These are phyloP conservation scores for Adelognathus sp. DNA, from an alignment of 2,888 invertebrate species.

Conservation along the genomic window DNA sequence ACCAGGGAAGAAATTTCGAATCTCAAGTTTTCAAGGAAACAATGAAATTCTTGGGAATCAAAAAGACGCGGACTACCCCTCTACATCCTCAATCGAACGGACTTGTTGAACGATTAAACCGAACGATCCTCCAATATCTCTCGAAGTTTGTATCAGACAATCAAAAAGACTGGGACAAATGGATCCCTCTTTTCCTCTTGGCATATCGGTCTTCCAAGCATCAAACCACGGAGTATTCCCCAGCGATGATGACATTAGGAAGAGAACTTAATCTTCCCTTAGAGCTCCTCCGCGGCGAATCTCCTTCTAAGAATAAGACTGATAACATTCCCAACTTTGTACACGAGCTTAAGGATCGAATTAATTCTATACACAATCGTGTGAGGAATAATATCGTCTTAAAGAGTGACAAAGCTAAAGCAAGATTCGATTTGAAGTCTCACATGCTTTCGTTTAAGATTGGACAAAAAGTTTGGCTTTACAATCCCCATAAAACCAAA, in stretches of 20 bases:
- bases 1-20: conserved; percentile 70
- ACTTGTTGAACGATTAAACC: conserved; percentile 58
- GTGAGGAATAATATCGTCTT: neutral
- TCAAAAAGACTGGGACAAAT: conserved; percentile 62
- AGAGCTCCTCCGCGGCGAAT: conserved; percentile 15
- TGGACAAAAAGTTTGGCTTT: conserved; percentile 38
- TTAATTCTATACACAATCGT: conserved; percentile 11
- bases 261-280: conserved; percentile 30
- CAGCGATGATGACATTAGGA: neutral
- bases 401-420: conserved; percentile 35
- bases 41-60: conserved; percentile 64
- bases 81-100: conserved; percentile 63
- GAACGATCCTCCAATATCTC: conserved; percentile 56
- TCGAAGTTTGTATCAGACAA: conserved; percentile 52
- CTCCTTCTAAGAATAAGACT: neutral
- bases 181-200: conserved; percentile 51
- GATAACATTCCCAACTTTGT: conserved; percentile 23
- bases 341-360: conserved; percentile 17
- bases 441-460: conserved; percentile 21
- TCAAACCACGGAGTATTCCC: conserved; percentile 36
- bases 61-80: conserved; percentile 64
- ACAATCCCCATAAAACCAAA: conserved; percentile 12
- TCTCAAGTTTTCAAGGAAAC: conserved; percentile 60
- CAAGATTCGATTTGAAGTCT: conserved; percentile 31
- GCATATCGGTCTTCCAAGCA: conserved; percentile 51